A percentile compares a stretch with the other conserved stretches of the same genome.
These are phyloP conservation scores for Heliconius eleuchia DNA, from an alignment of 1,140 invertebrate genomes.

Conservation along the genomic window DNA sequence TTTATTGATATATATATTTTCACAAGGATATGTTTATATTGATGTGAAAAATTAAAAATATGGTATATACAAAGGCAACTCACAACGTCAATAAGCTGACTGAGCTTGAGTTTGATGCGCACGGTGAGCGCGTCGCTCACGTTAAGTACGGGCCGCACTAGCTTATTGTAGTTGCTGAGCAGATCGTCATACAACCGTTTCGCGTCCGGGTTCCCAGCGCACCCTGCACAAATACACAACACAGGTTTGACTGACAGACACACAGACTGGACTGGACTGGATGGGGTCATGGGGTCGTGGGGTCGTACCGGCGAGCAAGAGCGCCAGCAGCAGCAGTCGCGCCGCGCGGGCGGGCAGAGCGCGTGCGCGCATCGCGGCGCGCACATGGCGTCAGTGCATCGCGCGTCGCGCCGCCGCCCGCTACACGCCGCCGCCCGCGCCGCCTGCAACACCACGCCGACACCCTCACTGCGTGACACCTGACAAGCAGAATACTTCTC, in stretches of 20 bases:
- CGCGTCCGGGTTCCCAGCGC: slow-evolving; percentile 93
- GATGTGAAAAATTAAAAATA: neutral
- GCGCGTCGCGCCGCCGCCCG: slow-evolving; percentile 52
- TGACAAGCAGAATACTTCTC: neutral
- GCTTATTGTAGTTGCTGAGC: slow-evolving; percentile 96
- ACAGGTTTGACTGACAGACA: neutral
- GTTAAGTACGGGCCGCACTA: slow-evolving; percentile 95
- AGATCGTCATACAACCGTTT: slow-evolving; percentile 95
- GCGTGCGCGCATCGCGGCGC: slow-evolving; percentile 63
- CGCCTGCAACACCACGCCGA: slow-evolving; percentile 16
- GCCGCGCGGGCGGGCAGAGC: slow-evolving; percentile 59
- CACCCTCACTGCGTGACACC: slow-evolving; percentile 1
- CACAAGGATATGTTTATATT: neutral
- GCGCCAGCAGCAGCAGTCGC: slow-evolving; percentile 69
- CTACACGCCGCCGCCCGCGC: slow-evolving; percentile 42
- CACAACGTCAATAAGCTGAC: slow-evolving; percentile 97
- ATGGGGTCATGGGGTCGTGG: no score
- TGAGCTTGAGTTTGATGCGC: slow-evolving; percentile 96
- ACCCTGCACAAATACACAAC: slow-evolving; percentile 80
- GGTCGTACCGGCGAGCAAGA: slow-evolving; percentile 65
- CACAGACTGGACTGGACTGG: slow-evolving; percentile 22
- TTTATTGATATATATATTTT: neutral
- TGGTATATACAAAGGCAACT: slow-evolving; percentile 74
- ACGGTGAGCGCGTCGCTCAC: slow-evolving; percentile 95
- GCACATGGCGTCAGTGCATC: slow-evolving; percentile 74